phyloP scores from a whole-genome alignment of 2,113 vertebrate genomes.

The Sphaerodactylus townsendi region DNA sequence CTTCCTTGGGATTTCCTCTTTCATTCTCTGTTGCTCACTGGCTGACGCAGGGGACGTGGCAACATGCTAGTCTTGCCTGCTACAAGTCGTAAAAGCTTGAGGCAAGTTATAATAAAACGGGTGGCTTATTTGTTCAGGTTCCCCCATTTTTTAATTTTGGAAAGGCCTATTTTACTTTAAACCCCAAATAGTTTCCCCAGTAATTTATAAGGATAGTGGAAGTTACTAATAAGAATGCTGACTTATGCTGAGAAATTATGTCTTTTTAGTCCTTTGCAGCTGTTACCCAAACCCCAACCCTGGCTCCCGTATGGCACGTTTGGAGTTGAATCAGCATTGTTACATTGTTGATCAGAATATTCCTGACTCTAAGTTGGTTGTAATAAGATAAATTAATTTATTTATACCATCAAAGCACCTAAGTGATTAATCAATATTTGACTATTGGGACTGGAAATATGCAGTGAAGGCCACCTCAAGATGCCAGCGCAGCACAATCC shows the following conservation, averaged over 20 bases:
- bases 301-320: not conserved
- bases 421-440: not conserved
- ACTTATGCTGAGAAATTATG: too few relatives aligned
- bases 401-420: not conserved
- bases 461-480: not conserved
- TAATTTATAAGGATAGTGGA: too few relatives aligned
- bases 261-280: too few relatives aligned
- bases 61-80: not conserved
- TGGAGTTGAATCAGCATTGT: not conserved
- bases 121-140: not conserved
- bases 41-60: not conserved
- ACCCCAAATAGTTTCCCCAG: too few relatives aligned
- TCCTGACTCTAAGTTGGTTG: not conserved
- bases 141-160: not conserved
- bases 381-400: constrained; percentile 4
- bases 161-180: not conserved
- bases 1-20: too few relatives aligned
- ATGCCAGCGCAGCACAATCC: not conserved
- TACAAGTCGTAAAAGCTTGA: too few relatives aligned
- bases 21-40: too few relatives aligned
- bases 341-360: not conserved
- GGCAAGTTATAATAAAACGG: not conserved
- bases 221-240: too few relatives aligned
- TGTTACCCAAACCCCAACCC: not conserved
- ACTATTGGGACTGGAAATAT: not conserved